Evolutionary conservation across 2,797 vertebrate genomes (phyloP), one percentile per base, ranked within the genome.

Genomic region (Sebastes nivosus): DNA sequence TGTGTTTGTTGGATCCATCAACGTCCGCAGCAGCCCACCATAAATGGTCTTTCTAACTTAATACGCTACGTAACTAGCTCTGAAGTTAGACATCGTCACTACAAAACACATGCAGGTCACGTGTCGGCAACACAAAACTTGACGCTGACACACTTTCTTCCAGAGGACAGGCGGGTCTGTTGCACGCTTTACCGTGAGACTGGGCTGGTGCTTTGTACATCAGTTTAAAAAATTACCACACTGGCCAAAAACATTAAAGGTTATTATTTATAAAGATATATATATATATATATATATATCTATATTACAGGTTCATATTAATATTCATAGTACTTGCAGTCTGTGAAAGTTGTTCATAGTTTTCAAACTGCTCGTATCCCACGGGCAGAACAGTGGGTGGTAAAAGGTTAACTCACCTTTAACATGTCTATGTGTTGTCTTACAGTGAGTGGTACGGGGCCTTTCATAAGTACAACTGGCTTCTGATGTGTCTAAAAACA

Each of bases 321-420:
- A 67, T 38, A 70, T 65, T 82, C 27, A 30, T 4, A 22, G 16
- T 2, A 16, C 61, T 79, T 50, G 16, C 11, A n/a, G 22, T 63
- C 22, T 16, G 18, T 58, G 11, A 63, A 81, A 67, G 38, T 74
- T 69, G 59, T 30, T 69, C 12, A 42, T 34, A 29, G 64, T 72
- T 79, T 32, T 50, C n/a, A 30, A 2, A 9, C 5, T 24, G 25
- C 6, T 60, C 14, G 6, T 14, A 69, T 67, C 85, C 77, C 54
- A 25, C 20, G 1, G 74, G 80, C 34, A 67, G 42, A 86, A 25
- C 76, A 65, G 83, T 72, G 30, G 69, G 67, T 36, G 65, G 73
- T 68, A 9, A 69, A 78, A 86, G 78, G 83, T 89, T 69, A 74
- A 18, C 68, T 86, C 63, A 83, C 64, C 69, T 82, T 68, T 63